phyloP scores from a whole-genome alignment of 2,113 vertebrate genomes.

The Clarias macrocephalus region DNA sequence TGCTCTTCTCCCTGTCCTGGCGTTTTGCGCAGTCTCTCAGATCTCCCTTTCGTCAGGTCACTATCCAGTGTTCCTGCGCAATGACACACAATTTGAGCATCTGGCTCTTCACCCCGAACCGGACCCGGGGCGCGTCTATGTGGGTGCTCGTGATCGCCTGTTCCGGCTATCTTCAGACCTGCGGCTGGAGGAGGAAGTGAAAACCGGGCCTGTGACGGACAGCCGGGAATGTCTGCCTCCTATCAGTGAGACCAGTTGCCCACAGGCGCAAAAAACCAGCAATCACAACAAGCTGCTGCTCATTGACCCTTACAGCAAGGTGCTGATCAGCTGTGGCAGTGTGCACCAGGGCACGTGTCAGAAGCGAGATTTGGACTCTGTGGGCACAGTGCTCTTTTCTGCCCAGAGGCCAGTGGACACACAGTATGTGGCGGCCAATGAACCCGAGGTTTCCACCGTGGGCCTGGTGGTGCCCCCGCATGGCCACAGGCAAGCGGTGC shows the following conservation, averaged over 20 bases:
- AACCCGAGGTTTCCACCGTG: conserved; percentile 92
- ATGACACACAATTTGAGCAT: conserved; percentile 85
- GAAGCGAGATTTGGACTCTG: conserved; percentile 80
- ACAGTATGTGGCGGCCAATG: conserved; percentile 93
- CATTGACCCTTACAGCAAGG: conserved; percentile 78
- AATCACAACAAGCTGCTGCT: conserved; percentile 95
- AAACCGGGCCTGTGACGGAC: conserved; percentile 86
- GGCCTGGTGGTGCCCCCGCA: conserved; percentile 84
- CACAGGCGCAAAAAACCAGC: conserved; percentile 82
- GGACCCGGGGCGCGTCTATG: conserved; percentile 79
- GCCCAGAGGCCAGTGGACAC: conserved; percentile 89
- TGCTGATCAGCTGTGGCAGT: conserved; percentile 92
- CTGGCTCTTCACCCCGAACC: conserved; percentile 85
- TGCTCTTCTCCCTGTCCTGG: conserved; percentile 61
- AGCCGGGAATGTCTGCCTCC: conserved; percentile 93
- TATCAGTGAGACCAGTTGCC: conserved; percentile 82
- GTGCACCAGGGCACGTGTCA: conserved; percentile 94
- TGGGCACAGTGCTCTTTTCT: conserved; percentile 78
- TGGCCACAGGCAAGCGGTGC: conserved; percentile 75
- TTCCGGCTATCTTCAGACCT: conserved; percentile 84
- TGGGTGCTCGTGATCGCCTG: conserved; percentile 88
- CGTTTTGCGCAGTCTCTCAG: conserved; percentile 59
- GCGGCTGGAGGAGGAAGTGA: conserved; percentile 67
- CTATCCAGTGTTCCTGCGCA: conserved; percentile 76
- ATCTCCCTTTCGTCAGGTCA: conserved; percentile 35